Evolutionary conservation across 2,888 invertebrate genomes (phyloP).

Genomic region (Mythimna loreyi): DNA sequence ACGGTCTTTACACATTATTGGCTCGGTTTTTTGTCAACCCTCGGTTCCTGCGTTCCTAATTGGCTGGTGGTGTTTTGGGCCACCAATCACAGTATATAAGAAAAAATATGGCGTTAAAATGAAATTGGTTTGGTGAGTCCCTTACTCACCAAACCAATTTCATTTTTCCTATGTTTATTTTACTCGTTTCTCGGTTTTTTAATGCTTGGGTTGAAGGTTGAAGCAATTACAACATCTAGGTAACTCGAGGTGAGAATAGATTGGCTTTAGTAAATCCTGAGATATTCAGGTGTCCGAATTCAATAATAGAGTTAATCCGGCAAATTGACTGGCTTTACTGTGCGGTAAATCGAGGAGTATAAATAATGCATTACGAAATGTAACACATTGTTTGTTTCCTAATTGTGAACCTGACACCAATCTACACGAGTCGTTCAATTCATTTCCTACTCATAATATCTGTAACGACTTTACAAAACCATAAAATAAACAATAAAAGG

Average conservation of each 20-base stretch:
- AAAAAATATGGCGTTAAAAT: background rate
- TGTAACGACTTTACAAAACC: constrained; percentile 38
- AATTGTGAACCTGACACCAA: constrained; percentile 45
- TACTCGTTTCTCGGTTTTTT: background rate
- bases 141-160: too few relatives aligned
- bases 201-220: background rate
- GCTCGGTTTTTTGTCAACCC: constrained; percentile 1
- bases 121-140: background rate
- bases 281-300: background rate
- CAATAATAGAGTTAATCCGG: background rate
- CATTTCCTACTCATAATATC: constrained; percentile 36
- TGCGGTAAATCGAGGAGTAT: constrained; percentile 14
- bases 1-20: background rate
- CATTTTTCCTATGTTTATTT: background rate
- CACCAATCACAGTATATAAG: background rate
- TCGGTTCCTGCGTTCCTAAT: background rate
- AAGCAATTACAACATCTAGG: background rate
- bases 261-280: background rate
- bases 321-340: constrained; percentile 2
- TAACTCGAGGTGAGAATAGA: background rate
- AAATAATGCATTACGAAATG: constrained; percentile 38
- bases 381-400: constrained; percentile 38
- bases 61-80: background rate
- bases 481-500: constrained; percentile 60
- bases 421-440: constrained; percentile 22